Base-by-base conservation (phyloP, 2,113 vertebrate genomes). In the Haliaeetus leucogaster region DNA sequence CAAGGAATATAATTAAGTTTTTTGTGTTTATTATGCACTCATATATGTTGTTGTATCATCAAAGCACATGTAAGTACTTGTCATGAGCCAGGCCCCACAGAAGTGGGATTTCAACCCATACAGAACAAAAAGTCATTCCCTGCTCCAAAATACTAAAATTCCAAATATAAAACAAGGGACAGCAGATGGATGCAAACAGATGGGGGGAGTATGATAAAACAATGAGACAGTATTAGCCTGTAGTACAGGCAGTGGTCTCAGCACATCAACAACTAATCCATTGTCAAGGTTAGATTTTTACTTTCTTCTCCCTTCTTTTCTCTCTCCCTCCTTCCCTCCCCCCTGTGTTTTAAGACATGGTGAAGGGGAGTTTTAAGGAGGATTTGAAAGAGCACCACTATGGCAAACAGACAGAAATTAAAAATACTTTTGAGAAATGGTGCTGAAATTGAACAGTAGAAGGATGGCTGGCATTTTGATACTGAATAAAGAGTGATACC, bases 111-210 rank as follows among this genome's bases (percentile, higher is more conserved):
- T 96, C 83, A 93, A 93, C 85, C 76, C 83, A 3, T 96, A 84
- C 43, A 61, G 90, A 94, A 94, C 81, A 95, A 82, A 96, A 96
- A 96, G 43, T 91, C 92, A 82, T 36, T 90, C 40, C 40, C 27
- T 95, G 90, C 92, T 96, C 95, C 96, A 96, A 96, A 96, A 94
- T 72, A 95, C 85, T 95, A 66, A 93, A 97, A 96, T 93, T 92
- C 78, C 93, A 91, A 93, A 94, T 96, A 96, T 96, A 95, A 97
- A 97, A 80, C 84, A 90, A 96, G 93, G 81, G 79, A 94, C 81
- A 96, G 92, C 96, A 97, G 96, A 97, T 97, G 96, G 96, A 96
- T 94, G 96, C 90, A 97, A 94, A 96, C 96, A 97, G 96, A 97
- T 97, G 96, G 96, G 96, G 70, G 92, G 90, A 95, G 95, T 94